phyloP scores from a whole-genome alignment of 2,888 invertebrate species.

The Rugalucina vietnamica region DNA sequence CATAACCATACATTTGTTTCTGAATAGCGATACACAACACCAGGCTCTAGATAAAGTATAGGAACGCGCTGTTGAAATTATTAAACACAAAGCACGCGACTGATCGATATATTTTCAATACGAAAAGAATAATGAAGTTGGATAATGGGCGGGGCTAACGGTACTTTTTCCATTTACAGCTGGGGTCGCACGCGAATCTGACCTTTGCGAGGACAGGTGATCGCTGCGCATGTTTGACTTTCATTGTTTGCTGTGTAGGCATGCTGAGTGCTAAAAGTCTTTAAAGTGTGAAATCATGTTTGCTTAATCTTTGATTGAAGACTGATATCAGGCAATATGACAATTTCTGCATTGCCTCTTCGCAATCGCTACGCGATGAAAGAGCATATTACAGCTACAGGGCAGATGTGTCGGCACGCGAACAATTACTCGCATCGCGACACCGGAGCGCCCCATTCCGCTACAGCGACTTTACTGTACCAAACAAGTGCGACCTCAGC shows the following conservation, averaged over 20 bases:
- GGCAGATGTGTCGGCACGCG: constrained; percentile 63
- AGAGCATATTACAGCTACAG: constrained; percentile 8
- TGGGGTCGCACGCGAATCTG: constrained; percentile 32
- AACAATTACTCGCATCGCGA: constrained; percentile 50
- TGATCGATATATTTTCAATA: constrained; percentile 26
- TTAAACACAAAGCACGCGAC: constrained; percentile 57
- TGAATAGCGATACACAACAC: constrained; percentile 40
- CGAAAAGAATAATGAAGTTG: constrained; percentile 12
- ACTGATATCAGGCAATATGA: constrained; percentile 1
- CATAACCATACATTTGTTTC: constrained; percentile 2
- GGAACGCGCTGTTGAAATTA: constrained; percentile 24
- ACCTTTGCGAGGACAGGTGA: constrained; percentile 48
- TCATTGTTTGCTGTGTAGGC: constrained; percentile 1
- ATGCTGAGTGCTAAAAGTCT: constrained; percentile 15
- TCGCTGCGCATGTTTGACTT: neutral
- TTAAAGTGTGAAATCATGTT: constrained; percentile 38
- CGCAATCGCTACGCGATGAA: constrained; percentile 4
- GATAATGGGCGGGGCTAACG: constrained; percentile 17
- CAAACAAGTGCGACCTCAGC: neutral
- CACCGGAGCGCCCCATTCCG: constrained; percentile 1
- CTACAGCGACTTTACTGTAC: neutral
- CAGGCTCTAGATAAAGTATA: too few species aligned
- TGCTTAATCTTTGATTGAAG: constrained; percentile 11
- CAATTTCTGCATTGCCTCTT: constrained; percentile 1
- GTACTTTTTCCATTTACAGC: constrained; percentile 3